Conservation (phyloP, 2,888 invertebrate species). For the Synanthedon vespiformis region DNA sequence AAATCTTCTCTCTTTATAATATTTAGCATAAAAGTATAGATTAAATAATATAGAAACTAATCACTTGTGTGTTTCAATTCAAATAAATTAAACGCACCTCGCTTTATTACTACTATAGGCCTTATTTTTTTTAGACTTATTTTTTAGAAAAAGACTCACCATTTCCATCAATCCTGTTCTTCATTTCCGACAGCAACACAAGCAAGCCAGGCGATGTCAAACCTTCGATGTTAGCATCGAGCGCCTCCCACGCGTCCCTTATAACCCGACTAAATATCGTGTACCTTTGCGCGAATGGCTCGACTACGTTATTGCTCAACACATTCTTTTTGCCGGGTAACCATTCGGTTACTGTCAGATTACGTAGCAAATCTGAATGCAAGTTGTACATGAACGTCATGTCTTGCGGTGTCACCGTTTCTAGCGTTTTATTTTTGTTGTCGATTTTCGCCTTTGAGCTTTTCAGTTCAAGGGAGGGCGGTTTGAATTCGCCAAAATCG, state of each 20-base stretch:
- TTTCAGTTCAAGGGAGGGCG: conserved; percentile 56
- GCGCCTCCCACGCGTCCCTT: conserved; percentile 55
- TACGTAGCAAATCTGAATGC: conserved; percentile 71
- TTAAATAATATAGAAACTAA: too few species aligned
- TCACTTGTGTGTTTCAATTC: too few species aligned
- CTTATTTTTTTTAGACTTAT: too few species aligned
- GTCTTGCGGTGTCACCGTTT: conserved; percentile 63
- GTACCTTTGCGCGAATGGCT: conserved; percentile 71
- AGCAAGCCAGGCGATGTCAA: conserved; percentile 69
- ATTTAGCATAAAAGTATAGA: too few species aligned
- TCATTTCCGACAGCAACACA: conserved; percentile 66
- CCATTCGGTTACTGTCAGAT: conserved; percentile 74
- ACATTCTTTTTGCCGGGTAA: conserved; percentile 56
- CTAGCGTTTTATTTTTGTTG: conserved; percentile 23
- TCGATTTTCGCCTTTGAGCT: conserved; percentile 35
- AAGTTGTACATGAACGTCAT: conserved; percentile 71
- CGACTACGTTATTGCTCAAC: conserved; percentile 41
- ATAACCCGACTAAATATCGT: conserved; percentile 69
- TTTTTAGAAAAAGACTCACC: conserved; percentile 20
- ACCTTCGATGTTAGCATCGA: conserved; percentile 67
- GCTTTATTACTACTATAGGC: too few species aligned
- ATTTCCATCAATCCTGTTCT: conserved; percentile 54
- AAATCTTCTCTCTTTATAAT: too few species aligned
- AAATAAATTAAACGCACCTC: too few species aligned
- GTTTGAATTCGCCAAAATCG: conserved; percentile 79